Evolutionary conservation across 2,888 invertebrate species (phyloP).

Genomic region (Heliconius aoede): DNA sequence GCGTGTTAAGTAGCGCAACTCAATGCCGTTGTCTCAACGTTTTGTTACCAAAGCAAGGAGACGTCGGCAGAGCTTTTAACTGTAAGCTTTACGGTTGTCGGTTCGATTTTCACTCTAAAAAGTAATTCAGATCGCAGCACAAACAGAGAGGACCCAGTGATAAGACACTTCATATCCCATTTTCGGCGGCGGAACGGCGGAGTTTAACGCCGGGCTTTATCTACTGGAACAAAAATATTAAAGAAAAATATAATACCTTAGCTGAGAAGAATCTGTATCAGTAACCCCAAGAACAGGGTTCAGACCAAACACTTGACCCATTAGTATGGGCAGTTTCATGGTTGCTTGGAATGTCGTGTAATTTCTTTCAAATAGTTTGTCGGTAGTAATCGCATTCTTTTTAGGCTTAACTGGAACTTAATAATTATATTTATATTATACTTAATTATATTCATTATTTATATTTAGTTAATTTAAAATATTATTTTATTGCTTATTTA

Average conservation of each 20-base stretch:
- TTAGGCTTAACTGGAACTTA: slow-evolving; percentile 33
- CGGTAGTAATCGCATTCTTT: not conserved
- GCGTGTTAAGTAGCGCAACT: no score
- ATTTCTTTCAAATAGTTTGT: slow-evolving; percentile 44
- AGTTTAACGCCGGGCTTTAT: not conserved
- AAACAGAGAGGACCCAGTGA: no score
- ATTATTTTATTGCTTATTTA: not conserved
- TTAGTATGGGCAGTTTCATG: slow-evolving; percentile 57
- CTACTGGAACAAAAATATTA: not conserved
- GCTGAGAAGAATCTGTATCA: slow-evolving; percentile 57
- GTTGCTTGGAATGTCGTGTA: slow-evolving; percentile 60
- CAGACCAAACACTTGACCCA: slow-evolving; percentile 66
- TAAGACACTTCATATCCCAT: not conserved
- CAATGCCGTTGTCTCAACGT: no score
- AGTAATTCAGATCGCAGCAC: no score
- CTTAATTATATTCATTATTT: not conserved
- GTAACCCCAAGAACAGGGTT: slow-evolving; percentile 63
- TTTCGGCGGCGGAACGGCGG: not conserved
- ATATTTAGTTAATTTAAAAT: not conserved
- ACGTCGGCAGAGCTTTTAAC: not conserved
- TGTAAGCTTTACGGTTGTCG: not conserved
- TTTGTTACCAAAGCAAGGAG: no score
- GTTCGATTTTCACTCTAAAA: not conserved
- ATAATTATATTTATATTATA: not conserved
- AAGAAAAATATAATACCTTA: slow-evolving; percentile 52